Evolutionary conservation across 53 echinoderm and acorn worm genomes (phyloP), one percentile per base, ranked within the genome.

Genomic region (Zoroaster sp.): DNA sequence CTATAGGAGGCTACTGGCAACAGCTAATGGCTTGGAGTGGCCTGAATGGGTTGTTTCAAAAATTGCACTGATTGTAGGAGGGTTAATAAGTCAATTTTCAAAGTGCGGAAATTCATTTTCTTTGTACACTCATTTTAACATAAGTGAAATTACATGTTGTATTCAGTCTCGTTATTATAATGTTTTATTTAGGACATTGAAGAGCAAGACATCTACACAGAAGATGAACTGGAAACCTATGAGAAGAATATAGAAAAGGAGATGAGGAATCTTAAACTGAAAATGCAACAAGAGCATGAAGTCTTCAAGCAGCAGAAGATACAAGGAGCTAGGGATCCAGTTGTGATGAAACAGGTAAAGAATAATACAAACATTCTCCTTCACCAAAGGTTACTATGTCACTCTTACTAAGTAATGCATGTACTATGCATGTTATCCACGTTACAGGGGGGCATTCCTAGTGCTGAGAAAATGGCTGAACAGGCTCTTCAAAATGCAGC

Each of bases 151-250:
- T 47, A 9, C 74, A 11, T 32, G 18, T 28, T 25, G 28, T 10
- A 14, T 47, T 21, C 3, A 41, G n/a, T 73, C 30, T 35, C 51
- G 15, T 13, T 10, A 44, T 25, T 21, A 21, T 31, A 32, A 53
- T 75, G 10, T n/a, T n/a, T 86, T 69, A 33, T 7, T 10, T 47
- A 95, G 93, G 95, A 95, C 72, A 37, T 95, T 63, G 88, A 91
- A 14, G 83, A 93, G 21, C 72, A 93, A 53, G 95, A 95, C 21
- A 63, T 91, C 68, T 95, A 86, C 87, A 93, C 93, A 17, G 95
- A 95, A 43, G 95, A 95, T 1, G 95, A 95, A 69, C 72, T 95
- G 40, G 93, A 91, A 46, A 91, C 73, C n/a, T 95, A 93, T 71
- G 86, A 93, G 77, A 77, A 52, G 85, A 89, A 85, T n/a, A 86